Conservation (phyloP, 2,113 vertebrate species). For the Megalops atlanticus region DNA sequence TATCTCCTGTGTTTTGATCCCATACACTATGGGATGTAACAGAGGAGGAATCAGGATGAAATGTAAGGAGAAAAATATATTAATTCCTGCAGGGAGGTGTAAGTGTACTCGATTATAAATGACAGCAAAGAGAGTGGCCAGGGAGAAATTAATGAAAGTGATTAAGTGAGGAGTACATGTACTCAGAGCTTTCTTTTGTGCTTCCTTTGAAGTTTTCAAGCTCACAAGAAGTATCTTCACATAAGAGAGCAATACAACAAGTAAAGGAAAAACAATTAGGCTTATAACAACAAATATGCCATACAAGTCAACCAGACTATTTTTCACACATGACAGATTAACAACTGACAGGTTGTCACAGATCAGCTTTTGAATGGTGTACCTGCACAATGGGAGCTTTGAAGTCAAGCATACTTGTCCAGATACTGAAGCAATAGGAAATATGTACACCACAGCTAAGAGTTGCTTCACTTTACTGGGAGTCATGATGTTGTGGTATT, state of each 20-base stretch:
- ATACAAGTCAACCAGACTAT: slow-evolving; percentile 37
- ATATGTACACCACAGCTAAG: slow-evolving; percentile 34
- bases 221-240: slow-evolving; percentile 48
- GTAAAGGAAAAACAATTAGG: slow-evolving; percentile 44
- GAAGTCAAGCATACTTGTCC: slow-evolving; percentile 44
- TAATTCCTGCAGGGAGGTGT: slow-evolving; percentile 35
- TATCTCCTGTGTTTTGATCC: slow-evolving; percentile 52
- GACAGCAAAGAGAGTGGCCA: slow-evolving; percentile 50
- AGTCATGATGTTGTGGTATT: slow-evolving; percentile 53
- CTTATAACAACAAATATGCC: slow-evolving; percentile 33
- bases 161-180: slow-evolving; percentile 56
- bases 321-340: slow-evolving; percentile 50
- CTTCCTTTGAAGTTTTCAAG: slow-evolving; percentile 46
- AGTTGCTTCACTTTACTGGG: slow-evolving; percentile 37
- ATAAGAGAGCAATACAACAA: slow-evolving; percentile 52
- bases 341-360: slow-evolving; percentile 56
- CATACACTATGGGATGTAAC: slow-evolving; percentile 56
- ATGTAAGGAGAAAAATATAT: slow-evolving; percentile 47
- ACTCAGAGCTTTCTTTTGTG: slow-evolving; percentile 49
- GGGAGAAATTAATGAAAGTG: slow-evolving; percentile 53
- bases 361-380: slow-evolving; percentile 49
- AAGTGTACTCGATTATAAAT: slow-evolving; percentile 50
- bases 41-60: slow-evolving; percentile 54
- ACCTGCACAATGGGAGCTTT: slow-evolving; percentile 41
- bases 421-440: slow-evolving; percentile 35